Evolutionary conservation across 1,140 invertebrate genomes (phyloP).

Genomic region (Camponotus vicinus): DNA sequence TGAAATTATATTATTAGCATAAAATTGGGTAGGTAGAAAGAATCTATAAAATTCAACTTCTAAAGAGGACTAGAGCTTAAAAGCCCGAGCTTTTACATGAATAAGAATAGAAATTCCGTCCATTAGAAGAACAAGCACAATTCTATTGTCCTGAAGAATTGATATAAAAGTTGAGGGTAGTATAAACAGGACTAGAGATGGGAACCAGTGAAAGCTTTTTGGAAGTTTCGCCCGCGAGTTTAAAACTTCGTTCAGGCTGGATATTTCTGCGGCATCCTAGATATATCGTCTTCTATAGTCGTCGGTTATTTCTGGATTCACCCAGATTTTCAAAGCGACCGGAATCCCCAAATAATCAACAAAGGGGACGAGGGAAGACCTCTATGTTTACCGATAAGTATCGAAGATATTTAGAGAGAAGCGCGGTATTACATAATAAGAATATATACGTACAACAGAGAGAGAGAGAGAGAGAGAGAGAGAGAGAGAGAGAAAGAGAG

Average conservation of each 20-base stretch:
- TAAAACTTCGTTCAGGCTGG: slow-evolving; percentile 46
- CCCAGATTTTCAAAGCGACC: slow-evolving; percentile 57
- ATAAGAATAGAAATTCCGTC: slow-evolving; percentile 4
- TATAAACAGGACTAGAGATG: background rate
- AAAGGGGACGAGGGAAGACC: slow-evolving; percentile 14
- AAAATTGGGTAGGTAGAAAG: background rate
- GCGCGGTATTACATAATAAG: too few relatives aligned
- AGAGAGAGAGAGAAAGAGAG: too few relatives aligned
- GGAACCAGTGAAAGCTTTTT: slow-evolving; percentile 28
- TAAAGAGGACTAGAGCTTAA: background rate
- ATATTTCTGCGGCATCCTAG: slow-evolving; percentile 55
- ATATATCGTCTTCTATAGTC: slow-evolving; percentile 48
- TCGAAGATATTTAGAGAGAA: background rate
- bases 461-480: too few relatives aligned
- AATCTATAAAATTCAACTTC: background rate
- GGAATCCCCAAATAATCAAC: slow-evolving; percentile 56
- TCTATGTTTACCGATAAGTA: slow-evolving; percentile 4
- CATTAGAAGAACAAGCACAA: background rate
- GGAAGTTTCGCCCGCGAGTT: slow-evolving; percentile 35
- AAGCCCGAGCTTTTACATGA: background rate
- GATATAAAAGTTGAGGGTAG: background rate
- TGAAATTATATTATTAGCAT: background rate
- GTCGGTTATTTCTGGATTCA: slow-evolving; percentile 57
- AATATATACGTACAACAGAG: too few relatives aligned
- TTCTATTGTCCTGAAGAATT: background rate